Base-by-base conservation (phyloP, 2,888 invertebrate genomes). In the Luperina testacea region DNA sequence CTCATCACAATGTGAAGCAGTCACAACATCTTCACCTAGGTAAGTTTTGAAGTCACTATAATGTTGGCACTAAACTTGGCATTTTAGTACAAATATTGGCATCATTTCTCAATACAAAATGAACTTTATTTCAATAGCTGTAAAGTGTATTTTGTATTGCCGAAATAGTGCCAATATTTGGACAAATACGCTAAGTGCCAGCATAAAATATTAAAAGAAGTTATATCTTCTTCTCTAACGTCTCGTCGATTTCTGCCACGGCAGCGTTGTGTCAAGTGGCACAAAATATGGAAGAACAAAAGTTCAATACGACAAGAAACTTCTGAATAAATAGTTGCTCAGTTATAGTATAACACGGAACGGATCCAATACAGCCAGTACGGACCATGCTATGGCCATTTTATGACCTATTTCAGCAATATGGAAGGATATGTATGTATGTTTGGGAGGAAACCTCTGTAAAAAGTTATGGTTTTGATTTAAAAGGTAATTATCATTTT, bases 341-440 rank as follows among this genome's bases (percentile, higher is more conserved):
- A 48, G 45, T 63, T 20, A 45, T 51, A 38, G 38, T 38, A 32
- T 42, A 24, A 42, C 4, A 7, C 5, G 38, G 24, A 75, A 63
- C 24, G 9, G 27, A 53, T 57, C n/a, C 38, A 72, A 15, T 32
- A 8, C 6, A 65, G 38, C 13, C 38, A 42, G 13, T 45, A 69
- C 17, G 17, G 38, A 48, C 81, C 20, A 57, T 17, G 15, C 53
- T 48, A 48, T 24, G 17, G 61, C 45, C 17, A 45, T 48, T 61
- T 67, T 38, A 20, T 24, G 20, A 76, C 17, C 38, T 63, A 57
- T 24, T 75, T 53, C 80, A 82, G 45, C 64, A 82, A 57, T 17
- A 72, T 57, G 76, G 68, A 80, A 80, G 53, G 83, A 82, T 82
- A 63, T 76, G 61, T 74, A 59, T 48, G 32, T 70, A 75, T 6